Evolutionary conservation across 2,888 invertebrate species (phyloP), one percentile per base, ranked within the genome.

Genomic region (Nomada flava): DNA sequence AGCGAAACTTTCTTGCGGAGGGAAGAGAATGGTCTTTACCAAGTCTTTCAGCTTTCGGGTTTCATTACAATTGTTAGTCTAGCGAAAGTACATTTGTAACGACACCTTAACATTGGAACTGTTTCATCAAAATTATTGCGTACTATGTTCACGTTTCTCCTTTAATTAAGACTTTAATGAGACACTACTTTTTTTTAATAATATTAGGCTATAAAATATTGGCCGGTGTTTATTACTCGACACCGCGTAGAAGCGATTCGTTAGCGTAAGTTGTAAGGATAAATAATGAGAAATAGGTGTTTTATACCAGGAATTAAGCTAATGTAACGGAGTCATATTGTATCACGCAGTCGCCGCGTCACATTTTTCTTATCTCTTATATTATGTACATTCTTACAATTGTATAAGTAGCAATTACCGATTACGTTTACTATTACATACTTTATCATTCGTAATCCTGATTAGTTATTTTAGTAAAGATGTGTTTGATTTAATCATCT

Each of bases 131-230:
- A 29, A 29, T n/a, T n/a, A n/a, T n/a, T n/a, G n/a, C n/a, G n/a
- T n/a, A n/a, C n/a, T n/a, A n/a, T n/a, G 7, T 29, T 29, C 29
- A 29, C 29, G 29, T 29, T 29, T 29, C 29, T 29, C 7, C 29
- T 64, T 36, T 60, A 50, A 13, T 53, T 26, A n/a, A 53, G 23
- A 53, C 0, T 36, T 26, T 42, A 23, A 23, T 29, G 42, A 26
- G 47, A 59, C 23, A 20, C 50, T 59, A 26, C 36, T 26, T 2
- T 74, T 60, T 74, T 74, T 68, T 60, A 60, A 60, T 9, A 68
- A 55, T 47, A 20, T 15, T 44, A n/a, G 13, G 20, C 36, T 68
- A 29, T 0, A 13, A 55, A 55, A 11, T 65, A 52, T 65, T 26
- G 13, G 13, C 20, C 29, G 26, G 29, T 47, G 47, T 47, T 47